Conservation (phyloP, 2,888 invertebrate genomes). For the Hydrotaea diabolus region DNA sequence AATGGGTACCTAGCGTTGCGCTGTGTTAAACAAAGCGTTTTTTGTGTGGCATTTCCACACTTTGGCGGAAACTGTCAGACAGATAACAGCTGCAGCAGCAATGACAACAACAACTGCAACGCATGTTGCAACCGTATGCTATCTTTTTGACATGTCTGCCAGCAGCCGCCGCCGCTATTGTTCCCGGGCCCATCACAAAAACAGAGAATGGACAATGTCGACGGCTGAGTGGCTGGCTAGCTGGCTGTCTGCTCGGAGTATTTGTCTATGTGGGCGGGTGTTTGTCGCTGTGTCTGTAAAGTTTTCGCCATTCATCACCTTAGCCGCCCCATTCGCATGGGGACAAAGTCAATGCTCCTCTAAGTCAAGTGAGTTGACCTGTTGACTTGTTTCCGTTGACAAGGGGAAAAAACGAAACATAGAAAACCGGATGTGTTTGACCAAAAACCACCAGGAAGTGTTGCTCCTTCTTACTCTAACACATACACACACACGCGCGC, state of each 20-base stretch:
- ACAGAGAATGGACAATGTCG: not conserved
- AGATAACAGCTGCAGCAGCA: slow-evolving; percentile 5
- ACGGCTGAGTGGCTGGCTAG: no score
- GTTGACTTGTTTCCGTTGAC: slow-evolving; percentile 21
- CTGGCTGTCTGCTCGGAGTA: no score
- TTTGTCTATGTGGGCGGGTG: no score
- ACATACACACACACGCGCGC: not conserved
- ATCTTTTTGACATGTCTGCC: slow-evolving; percentile 19
- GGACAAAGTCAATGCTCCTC: slow-evolving; percentile 33
- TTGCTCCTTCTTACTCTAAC: no score
- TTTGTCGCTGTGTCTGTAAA: slow-evolving; percentile 25
- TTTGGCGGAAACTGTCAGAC: slow-evolving; percentile 23
- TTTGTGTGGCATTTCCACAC: not conserved
- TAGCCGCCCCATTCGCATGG: not conserved
- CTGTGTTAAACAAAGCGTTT: not conserved
- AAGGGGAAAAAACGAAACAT: no score
- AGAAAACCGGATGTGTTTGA: not conserved
- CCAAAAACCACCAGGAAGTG: no score
- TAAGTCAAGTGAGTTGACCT: slow-evolving; percentile 12
- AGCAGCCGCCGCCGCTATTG: slow-evolving; percentile 7
- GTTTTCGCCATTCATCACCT: slow-evolving; percentile 30
- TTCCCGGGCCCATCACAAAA: not conserved
- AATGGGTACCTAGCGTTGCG: not conserved
- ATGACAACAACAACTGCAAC: not conserved
- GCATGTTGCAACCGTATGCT: slow-evolving; percentile 33